These are phyloP conservation scores for Montipora capitata DNA, from an alignment of 92 coral and sea anemone species.

Conservation along the genomic window DNA sequence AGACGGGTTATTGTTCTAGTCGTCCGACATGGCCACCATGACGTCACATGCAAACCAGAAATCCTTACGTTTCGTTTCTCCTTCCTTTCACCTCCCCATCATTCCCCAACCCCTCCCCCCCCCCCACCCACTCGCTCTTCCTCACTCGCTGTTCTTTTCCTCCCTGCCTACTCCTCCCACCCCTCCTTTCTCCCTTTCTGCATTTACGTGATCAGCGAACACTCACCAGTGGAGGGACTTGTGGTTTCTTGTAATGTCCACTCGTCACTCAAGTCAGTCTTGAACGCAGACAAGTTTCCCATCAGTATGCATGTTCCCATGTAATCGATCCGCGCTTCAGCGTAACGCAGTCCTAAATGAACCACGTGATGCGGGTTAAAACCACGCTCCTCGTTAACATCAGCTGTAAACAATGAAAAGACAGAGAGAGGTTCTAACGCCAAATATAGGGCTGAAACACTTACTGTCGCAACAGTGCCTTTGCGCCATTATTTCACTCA, in stretches of 20 bases:
- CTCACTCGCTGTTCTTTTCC: neutral
- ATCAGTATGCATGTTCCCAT: slow-evolving; percentile 98
- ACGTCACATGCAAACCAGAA: too few relatives aligned
- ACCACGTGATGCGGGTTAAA: slow-evolving; percentile 84
- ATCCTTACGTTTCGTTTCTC: neutral
- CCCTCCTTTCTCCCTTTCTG: neutral
- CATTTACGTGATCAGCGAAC: neutral
- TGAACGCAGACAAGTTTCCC: slow-evolving; percentile 94
- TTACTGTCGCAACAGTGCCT: neutral
- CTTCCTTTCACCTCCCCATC: neutral
- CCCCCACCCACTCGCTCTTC: neutral
- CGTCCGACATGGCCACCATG: too few relatives aligned
- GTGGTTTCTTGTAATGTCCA: slow-evolving; percentile 89
- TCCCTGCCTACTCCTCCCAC: neutral
- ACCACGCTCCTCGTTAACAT: slow-evolving; percentile 92
- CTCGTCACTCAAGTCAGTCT: slow-evolving; percentile 90
- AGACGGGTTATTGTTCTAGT: too few relatives aligned
- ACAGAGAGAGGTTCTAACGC: neutral
- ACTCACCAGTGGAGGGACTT: slow-evolving; percentile 92
- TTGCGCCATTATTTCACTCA: neutral
- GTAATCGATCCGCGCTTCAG: slow-evolving; percentile 97
- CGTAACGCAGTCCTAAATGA: slow-evolving; percentile 82
- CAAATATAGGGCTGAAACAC: neutral
- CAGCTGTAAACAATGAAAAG: slow-evolving; percentile 60
- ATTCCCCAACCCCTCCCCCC: neutral